Percentiles rank a stretch among this genome's conserved stretches.
Conservation (phyloP, 2,888 invertebrate genomes). For the Clusia tigrina region DNA sequence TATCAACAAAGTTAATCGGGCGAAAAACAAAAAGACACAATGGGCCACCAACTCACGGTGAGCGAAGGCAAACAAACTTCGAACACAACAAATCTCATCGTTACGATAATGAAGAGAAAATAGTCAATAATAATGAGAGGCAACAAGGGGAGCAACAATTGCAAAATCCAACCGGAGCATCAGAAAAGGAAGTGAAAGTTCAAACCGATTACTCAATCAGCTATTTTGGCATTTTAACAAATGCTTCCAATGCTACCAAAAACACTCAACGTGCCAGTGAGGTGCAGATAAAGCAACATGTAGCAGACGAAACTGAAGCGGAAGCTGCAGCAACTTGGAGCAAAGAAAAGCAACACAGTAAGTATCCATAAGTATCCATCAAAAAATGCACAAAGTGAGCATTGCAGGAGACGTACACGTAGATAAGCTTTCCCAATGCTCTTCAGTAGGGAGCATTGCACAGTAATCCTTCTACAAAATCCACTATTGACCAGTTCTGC, state of each 20-base stretch:
- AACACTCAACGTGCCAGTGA: background rate
- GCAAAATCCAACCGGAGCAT: background rate
- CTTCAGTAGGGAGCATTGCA: too few species aligned
- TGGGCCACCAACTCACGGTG: conserved; percentile 22
- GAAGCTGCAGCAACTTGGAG: too few species aligned
- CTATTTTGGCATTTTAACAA: conserved; percentile 29
- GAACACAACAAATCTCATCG: background rate
- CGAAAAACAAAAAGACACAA: conserved; percentile 32
- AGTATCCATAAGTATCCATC: too few species aligned
- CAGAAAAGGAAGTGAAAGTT: background rate
- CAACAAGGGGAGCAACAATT: conserved; percentile 10
- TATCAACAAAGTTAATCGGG: conserved; percentile 16
- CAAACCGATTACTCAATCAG: conserved; percentile 29
- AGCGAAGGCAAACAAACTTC: conserved; percentile 19
- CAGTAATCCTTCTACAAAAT: too few species aligned
- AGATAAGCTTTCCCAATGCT: too few species aligned
- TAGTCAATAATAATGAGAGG: conserved; percentile 27
- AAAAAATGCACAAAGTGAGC: too few species aligned
- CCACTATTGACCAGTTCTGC: too few species aligned
- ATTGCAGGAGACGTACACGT: too few species aligned
- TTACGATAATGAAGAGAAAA: background rate
- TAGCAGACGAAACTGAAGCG: too few species aligned
- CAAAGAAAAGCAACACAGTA: too few species aligned
- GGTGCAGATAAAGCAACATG: background rate
- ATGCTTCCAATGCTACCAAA: conserved; percentile 10